Evolutionary conservation across 2,113 vertebrate species (phyloP).

Genomic region (Actenoides hombroni): DNA sequence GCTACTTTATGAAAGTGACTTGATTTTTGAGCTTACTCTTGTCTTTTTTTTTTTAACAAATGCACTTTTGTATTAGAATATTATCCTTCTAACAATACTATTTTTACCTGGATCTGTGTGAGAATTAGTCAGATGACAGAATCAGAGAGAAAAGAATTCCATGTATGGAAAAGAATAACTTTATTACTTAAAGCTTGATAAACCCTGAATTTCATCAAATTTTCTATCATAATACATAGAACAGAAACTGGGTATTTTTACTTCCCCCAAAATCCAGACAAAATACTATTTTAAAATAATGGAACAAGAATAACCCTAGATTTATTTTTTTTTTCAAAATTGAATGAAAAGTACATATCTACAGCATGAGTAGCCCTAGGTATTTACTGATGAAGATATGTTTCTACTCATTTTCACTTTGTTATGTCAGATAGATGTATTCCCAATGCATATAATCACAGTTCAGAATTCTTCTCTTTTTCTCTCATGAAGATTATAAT

Average conservation of each 20-base stretch:
- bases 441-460: not conserved
- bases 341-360: not conserved
- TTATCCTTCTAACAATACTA: not conserved
- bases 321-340: not conserved
- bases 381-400: not conserved
- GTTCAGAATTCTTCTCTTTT: not conserved
- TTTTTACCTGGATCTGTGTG: not conserved
- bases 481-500: not conserved
- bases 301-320: not conserved
- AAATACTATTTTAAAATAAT: not conserved
- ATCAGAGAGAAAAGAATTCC: not conserved
- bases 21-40: accelerated
- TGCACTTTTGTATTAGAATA: not conserved
- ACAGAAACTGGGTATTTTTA: not conserved
- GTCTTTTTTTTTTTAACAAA: not conserved
- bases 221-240: not conserved
- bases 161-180: not conserved
- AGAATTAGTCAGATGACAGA: not conserved
- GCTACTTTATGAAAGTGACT: not conserved
- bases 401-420: not conserved
- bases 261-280: not conserved
- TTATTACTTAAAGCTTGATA: not conserved
- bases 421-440: not conserved
- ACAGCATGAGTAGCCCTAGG: not conserved
- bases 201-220: not conserved